Evolutionary conservation across 2,797 vertebrate species (phyloP).

Genomic region (Pogonophryne albipinna): DNA sequence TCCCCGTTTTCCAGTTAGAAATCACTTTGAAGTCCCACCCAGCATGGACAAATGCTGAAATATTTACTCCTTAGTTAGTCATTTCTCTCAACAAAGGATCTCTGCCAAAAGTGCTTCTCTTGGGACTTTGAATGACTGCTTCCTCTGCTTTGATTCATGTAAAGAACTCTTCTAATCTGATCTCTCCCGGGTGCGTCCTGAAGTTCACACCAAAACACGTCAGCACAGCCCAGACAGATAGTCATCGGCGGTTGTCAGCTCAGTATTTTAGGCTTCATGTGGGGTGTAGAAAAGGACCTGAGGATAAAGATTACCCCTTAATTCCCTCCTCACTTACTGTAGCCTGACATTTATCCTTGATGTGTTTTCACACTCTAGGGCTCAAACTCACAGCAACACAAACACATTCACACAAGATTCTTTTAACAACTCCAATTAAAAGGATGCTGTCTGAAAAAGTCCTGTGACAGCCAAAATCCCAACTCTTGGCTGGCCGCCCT

Average conservation of each 20-base stretch:
- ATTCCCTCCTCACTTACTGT: slow-evolving; percentile 56
- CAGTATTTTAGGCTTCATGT: slow-evolving; percentile 26
- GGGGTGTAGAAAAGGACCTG: slow-evolving; percentile 36
- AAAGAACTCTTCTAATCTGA: slow-evolving; percentile 56
- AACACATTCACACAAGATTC: slow-evolving; percentile 47
- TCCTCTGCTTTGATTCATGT: slow-evolving; percentile 62
- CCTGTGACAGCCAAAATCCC: slow-evolving; percentile 50
- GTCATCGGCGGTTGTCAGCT: slow-evolving; percentile 36
- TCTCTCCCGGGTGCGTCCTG: slow-evolving; percentile 41
- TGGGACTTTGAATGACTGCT: slow-evolving; percentile 55
- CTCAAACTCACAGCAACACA: slow-evolving; percentile 40
- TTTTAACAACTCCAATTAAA: slow-evolving; percentile 69
- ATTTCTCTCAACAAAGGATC: slow-evolving; percentile 56
- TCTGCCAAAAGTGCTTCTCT: slow-evolving; percentile 36
- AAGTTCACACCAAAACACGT: slow-evolving; percentile 41
- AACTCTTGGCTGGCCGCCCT: slow-evolving; percentile 44
- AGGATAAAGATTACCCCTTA: slow-evolving; percentile 68
- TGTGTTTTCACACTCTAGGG: slow-evolving; percentile 64
- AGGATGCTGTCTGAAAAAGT: slow-evolving; percentile 33
- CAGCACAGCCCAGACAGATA: slow-evolving; percentile 35
- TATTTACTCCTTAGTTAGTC: slow-evolving; percentile 51
- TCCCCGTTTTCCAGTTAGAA: slow-evolving; percentile 21
- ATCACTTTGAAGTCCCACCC: slow-evolving; percentile 58
- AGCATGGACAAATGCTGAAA: slow-evolving; percentile 43
- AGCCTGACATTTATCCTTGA: slow-evolving; percentile 69